Percentiles rank a stretch among this genome's conserved stretches.
These are phyloP conservation scores for Palythoa heliodiscus DNA, from an alignment of 92 coral and sea anemone species.

Conservation along the genomic window DNA sequence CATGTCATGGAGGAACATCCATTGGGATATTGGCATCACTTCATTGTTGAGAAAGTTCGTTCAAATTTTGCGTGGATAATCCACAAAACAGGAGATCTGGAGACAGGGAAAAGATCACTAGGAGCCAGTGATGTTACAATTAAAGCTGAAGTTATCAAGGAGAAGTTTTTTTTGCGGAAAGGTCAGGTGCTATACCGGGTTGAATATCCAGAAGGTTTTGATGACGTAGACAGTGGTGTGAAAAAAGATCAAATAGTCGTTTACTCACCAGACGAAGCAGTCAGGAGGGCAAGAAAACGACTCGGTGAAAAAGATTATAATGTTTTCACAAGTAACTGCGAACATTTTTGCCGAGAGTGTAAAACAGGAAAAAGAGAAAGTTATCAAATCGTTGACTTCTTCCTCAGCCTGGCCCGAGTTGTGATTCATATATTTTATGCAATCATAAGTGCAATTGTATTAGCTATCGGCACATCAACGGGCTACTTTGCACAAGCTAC, in stretches of 20 bases:
- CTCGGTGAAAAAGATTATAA: conserved; percentile 80
- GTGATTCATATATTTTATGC: conserved; percentile 63
- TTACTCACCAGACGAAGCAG: conserved; percentile 62
- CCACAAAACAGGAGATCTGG: conserved; percentile 81
- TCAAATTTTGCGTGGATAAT: conserved; percentile 76
- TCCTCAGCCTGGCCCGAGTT: conserved; percentile 62
- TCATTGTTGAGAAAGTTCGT: conserved; percentile 83
- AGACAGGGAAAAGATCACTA: conserved; percentile 71
- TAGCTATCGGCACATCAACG: conserved; percentile 65
- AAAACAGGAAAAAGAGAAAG: conserved; percentile 80
- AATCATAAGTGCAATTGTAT: conserved; percentile 60
- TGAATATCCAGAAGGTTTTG: conserved; percentile 59
- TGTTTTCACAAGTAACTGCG: conserved; percentile 85
- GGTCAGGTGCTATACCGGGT: conserved; percentile 71
- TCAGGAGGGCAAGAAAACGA: conserved; percentile 77
- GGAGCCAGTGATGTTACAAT: conserved; percentile 68
- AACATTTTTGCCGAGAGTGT: conserved; percentile 86
- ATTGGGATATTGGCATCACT: conserved; percentile 92
- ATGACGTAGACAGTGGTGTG: conserved; percentile 29
- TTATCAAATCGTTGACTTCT: conserved; percentile 71
- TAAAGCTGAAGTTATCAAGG: conserved; percentile 75
- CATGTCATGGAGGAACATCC: conserved; percentile 90
- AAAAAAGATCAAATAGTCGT: conserved; percentile 31
- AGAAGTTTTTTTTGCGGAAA: conserved; percentile 68
- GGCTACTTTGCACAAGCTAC: conserved; percentile 83